Conservation (phyloP, 92 coral and sea anemone species). For the Palythoa grandiflora region DNA sequence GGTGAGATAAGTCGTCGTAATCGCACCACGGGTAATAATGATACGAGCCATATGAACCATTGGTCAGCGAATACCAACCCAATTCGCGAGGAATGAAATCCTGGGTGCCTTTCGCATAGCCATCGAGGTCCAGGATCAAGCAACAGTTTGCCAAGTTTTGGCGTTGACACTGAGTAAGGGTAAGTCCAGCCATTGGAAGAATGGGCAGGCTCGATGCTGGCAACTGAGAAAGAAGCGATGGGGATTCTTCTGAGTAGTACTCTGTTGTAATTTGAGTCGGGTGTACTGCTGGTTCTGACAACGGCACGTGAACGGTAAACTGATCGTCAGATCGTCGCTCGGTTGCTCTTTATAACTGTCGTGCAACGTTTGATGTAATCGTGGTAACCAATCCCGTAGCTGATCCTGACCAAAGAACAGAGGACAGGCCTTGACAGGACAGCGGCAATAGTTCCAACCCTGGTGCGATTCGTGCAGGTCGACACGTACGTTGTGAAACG, state of each 20-base stretch:
- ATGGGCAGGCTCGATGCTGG: background rate
- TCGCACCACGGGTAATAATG: slow-evolving; percentile 4
- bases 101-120: no score
- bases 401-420: background rate
- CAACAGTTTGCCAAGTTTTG: background rate
- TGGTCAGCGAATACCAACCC: background rate
- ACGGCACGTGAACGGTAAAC: background rate
- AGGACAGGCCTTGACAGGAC: background rate
- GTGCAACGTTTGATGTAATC: background rate
- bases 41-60: background rate
- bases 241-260: background rate
- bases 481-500: slow-evolving; percentile 17
- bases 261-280: background rate
- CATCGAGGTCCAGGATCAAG: no score
- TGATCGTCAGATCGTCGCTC: background rate
- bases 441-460: background rate
- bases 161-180: background rate
- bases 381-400: background rate
- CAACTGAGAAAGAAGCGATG: background rate
- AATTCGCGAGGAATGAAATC: slow-evolving; percentile 14
- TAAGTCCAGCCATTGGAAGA: background rate
- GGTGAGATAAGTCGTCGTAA: background rate
- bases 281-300: background rate
- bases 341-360: background rate
- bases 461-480: background rate